Conservation (phyloP, 2,888 invertebrate genomes). For the Andricus quercusramuli region DNA sequence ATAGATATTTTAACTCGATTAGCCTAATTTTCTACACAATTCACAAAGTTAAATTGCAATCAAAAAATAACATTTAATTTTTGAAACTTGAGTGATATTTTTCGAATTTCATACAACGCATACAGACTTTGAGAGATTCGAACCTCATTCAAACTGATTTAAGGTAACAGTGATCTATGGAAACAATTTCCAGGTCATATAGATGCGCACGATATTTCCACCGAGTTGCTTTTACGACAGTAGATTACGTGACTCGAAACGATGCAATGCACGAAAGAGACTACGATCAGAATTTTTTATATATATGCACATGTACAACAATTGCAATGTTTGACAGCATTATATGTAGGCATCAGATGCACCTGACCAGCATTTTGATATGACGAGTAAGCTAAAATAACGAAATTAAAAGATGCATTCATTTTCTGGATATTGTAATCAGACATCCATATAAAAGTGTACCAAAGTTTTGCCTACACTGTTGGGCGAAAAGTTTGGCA, state of each 20-base stretch:
- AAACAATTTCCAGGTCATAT: conserved; percentile 43
- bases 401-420: not conserved
- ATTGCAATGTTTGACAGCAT: not conserved
- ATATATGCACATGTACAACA: not conserved
- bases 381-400: not conserved
- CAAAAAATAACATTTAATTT: too few relatives aligned
- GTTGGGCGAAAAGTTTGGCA: too few relatives aligned
- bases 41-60: too few relatives aligned
- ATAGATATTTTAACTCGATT: too few relatives aligned
- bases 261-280: conserved; percentile 34
- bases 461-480: too few relatives aligned
- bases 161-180: conserved; percentile 42
- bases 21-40: too few relatives aligned
- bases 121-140: conserved; percentile 1
- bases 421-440: too few relatives aligned
- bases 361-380: not conserved
- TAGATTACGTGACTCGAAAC: conserved; percentile 41
- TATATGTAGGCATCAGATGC: not conserved
- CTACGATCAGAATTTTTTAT: conserved; percentile 28
- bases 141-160: conserved; percentile 35
- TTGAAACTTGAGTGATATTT: too few relatives aligned
- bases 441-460: too few relatives aligned
- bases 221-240: conserved; percentile 17
- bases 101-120: not conserved
- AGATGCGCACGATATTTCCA: conserved; percentile 34